A percentile compares a stretch with the other conserved stretches of the same genome.
Evolutionary conservation across 2,797 vertebrate species (phyloP).

Genomic region (Protonibea diacanthus): DNA sequence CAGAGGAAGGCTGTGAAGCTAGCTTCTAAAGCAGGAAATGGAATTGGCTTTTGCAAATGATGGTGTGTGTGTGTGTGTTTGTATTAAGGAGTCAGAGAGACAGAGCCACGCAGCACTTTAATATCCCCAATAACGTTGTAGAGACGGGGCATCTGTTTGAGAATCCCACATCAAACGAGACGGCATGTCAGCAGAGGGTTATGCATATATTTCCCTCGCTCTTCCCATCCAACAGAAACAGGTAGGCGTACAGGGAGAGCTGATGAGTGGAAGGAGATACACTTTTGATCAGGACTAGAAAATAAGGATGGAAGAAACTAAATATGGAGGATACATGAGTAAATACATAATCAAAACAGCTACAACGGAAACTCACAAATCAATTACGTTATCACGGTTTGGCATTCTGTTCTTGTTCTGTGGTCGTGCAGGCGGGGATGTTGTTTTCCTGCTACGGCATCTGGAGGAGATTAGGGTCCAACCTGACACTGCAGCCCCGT

Average conservation of each 20-base stretch:
- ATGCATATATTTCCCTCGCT: conserved; percentile 78
- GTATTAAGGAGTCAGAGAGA: conserved; percentile 60
- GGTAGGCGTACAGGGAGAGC: conserved; percentile 35
- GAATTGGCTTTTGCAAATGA: conserved; percentile 59
- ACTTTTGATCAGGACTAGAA: conserved; percentile 62
- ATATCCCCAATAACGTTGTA: conserved; percentile 65
- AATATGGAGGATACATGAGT: conserved; percentile 30
- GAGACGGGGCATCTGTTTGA: conserved; percentile 73
- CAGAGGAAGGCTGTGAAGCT: conserved; percentile 32
- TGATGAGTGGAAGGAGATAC: conserved; percentile 57
- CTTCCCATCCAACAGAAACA: conserved; percentile 70
- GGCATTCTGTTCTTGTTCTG: conserved; percentile 29
- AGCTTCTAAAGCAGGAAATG: conserved; percentile 63
- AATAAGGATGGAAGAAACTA: conserved; percentile 38
- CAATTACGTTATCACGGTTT: conserved; percentile 51
- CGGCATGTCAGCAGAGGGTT: conserved; percentile 72
- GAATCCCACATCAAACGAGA: conserved; percentile 80
- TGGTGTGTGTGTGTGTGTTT: conserved; percentile 50
- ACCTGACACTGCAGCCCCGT: conserved; percentile 78
- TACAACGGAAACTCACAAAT: conserved; percentile 41
- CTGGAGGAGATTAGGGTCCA: conserved; percentile 83
- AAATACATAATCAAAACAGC: conserved; percentile 31
- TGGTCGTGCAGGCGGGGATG: conserved; percentile 11
- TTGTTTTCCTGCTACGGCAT: conserved; percentile 75
- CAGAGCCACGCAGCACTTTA: conserved; percentile 60